These are phyloP conservation scores for Andrena bucephala DNA, from an alignment of 2,888 invertebrate genomes.

Conservation along the genomic window DNA sequence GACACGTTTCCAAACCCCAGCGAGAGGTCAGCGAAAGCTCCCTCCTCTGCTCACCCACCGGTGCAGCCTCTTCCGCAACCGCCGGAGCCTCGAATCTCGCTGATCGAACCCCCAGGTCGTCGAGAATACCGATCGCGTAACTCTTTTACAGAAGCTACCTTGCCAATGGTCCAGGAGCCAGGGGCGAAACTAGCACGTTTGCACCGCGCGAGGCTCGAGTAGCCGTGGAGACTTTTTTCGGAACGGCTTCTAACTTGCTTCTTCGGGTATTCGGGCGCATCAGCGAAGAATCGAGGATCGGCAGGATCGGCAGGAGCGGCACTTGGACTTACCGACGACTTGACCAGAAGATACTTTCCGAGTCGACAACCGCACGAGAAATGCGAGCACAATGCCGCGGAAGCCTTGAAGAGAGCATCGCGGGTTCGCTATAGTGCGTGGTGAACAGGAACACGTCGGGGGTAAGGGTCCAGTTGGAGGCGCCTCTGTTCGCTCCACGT, in stretches of 20 bases:
- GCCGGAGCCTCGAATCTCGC: not conserved
- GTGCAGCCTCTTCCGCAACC: not conserved
- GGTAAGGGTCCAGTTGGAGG: conserved; percentile 68
- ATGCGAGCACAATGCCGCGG: conserved; percentile 82
- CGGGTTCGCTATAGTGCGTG: conserved; percentile 69
- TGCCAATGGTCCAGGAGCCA: not conserved
- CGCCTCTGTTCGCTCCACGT: conserved; percentile 73
- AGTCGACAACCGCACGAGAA: conserved; percentile 85
- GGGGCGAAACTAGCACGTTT: not conserved
- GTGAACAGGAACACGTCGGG: conserved; percentile 75
- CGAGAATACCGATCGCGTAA: not conserved
- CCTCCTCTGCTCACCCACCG: not conserved
- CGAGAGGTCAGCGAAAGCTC: not conserved
- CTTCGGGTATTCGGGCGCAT: not conserved
- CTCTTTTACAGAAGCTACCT: not conserved
- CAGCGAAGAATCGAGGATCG: not conserved
- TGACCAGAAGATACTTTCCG: conserved; percentile 83
- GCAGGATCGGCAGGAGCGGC: not conserved
- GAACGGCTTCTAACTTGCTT: too few relatives aligned
- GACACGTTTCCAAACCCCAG: not conserved
- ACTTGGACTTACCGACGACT: conserved; percentile 80
- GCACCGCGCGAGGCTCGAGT: not conserved
- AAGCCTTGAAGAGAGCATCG: conserved; percentile 78
- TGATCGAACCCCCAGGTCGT: not conserved
- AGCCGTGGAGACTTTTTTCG: not conserved